phyloP scores from a whole-genome alignment of 1,140 invertebrate species.

The Hormaphis cornu region DNA sequence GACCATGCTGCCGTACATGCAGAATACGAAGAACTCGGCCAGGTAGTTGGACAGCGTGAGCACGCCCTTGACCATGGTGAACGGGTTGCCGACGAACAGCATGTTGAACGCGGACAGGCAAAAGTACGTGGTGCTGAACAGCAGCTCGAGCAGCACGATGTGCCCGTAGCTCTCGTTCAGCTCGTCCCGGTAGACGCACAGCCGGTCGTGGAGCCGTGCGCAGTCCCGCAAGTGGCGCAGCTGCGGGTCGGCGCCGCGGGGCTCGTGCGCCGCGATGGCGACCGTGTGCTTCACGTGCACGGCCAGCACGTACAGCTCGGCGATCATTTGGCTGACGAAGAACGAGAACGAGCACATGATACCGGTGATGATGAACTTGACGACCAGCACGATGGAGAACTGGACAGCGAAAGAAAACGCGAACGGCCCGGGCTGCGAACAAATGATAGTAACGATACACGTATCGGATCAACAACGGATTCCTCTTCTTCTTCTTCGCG shows the following conservation, averaged over 20 bases:
- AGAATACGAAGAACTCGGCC: not conserved
- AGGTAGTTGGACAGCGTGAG: not conserved
- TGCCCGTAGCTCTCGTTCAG: not conserved
- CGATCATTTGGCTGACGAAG: not conserved
- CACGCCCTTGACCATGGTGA: not conserved
- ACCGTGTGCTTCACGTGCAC: not conserved
- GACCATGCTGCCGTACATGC: constrained; percentile 7
- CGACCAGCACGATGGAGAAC: not conserved
- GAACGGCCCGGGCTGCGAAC: not conserved
- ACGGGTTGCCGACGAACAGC: not conserved
- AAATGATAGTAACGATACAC: not conserved
- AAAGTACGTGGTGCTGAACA: not conserved
- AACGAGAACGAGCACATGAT: constrained; percentile 4
- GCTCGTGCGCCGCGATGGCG: not conserved
- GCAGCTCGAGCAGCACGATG: not conserved
- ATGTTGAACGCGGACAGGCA: not conserved
- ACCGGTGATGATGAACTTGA: not conserved
- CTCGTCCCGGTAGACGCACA: not conserved
- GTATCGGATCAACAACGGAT: no score
- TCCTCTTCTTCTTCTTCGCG: no score
- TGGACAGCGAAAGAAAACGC: not conserved
- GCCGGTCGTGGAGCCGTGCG: not conserved
- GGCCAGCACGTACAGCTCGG: not conserved
- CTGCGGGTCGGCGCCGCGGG: not conserved
- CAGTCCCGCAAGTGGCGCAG: not conserved